These are phyloP conservation scores for Chaetodon trifasciatus DNA, from an alignment of 2,797 vertebrate genomes.

Conservation along the genomic window DNA sequence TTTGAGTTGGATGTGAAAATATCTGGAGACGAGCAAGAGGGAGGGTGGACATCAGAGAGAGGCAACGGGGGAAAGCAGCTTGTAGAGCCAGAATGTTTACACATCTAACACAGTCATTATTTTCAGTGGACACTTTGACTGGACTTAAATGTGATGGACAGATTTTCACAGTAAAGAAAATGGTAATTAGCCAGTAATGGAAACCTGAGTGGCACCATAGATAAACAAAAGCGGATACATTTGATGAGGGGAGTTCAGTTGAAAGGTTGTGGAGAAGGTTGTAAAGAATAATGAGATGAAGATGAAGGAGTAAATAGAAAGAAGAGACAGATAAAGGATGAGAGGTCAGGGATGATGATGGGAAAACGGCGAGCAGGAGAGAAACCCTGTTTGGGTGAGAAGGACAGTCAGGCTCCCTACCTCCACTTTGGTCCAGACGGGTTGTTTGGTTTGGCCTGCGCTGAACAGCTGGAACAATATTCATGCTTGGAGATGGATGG, in stretches of 20 bases:
- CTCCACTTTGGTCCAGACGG: conserved; percentile 40
- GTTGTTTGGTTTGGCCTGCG: conserved; percentile 74
- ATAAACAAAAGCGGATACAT: conserved; percentile 33
- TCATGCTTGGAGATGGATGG: conserved; percentile 66
- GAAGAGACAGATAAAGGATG: conserved; percentile 20
- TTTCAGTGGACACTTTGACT: too few species aligned
- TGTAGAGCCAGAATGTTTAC: too few species aligned
- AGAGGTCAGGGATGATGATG: conserved; percentile 9
- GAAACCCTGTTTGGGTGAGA: conserved; percentile 26
- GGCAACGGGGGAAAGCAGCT: too few species aligned
- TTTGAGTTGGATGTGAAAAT: too few species aligned
- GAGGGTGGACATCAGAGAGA: too few species aligned
- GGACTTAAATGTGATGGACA: too few species aligned
- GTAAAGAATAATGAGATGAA: conserved; percentile 18
- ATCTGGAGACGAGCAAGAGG: too few species aligned
- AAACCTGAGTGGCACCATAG: background rate
- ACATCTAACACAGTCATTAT: too few species aligned
- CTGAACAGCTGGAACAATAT: conserved; percentile 71
- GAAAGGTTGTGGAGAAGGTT: conserved; percentile 12
- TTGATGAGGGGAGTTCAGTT: conserved; percentile 18
- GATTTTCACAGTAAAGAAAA: too few species aligned
- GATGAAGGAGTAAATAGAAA: conserved; percentile 9
- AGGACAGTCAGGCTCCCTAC: conserved; percentile 20
- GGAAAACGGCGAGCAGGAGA: conserved; percentile 29
- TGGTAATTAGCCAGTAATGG: too few species aligned